These are phyloP conservation scores for Notechis scutatus DNA, from an alignment of 2,113 vertebrate genomes.

Conservation along the genomic window DNA sequence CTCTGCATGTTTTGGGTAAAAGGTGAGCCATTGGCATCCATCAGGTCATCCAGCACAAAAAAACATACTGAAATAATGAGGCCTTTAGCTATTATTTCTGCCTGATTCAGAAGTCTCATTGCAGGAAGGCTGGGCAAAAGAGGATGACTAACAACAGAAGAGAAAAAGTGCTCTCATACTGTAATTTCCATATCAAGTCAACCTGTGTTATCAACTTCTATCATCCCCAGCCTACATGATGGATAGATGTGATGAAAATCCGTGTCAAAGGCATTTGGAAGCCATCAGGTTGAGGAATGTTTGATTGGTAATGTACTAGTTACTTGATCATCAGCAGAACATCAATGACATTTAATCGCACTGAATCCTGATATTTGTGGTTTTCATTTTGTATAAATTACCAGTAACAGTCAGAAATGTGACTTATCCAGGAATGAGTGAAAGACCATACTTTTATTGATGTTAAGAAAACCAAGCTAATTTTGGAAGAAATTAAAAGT, in stretches of 20 bases:
- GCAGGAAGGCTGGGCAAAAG: not conserved
- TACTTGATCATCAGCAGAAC: not conserved
- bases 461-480: conserved; percentile 20
- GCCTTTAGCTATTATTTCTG: not conserved
- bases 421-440: conserved; percentile 27
- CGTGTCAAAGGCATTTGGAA: not conserved
- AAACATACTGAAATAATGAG: not conserved
- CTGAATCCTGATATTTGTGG: not conserved
- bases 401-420: not conserved
- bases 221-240: not conserved
- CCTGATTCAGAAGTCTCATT: not conserved
- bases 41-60: not conserved
- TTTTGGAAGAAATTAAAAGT: conserved; percentile 39
- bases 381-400: not conserved
- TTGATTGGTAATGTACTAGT: not conserved
- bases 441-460: conserved; percentile 26
- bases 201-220: not conserved
- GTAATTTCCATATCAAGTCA: not conserved
- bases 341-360: not conserved
- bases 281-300: not conserved
- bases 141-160: not conserved
- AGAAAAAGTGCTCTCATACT: not conserved
- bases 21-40: not conserved
- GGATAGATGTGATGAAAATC: not conserved
- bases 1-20: not conserved